Base-by-base conservation (phyloP, 2,797 vertebrate species). In the Pagetopsis macropterus region DNA sequence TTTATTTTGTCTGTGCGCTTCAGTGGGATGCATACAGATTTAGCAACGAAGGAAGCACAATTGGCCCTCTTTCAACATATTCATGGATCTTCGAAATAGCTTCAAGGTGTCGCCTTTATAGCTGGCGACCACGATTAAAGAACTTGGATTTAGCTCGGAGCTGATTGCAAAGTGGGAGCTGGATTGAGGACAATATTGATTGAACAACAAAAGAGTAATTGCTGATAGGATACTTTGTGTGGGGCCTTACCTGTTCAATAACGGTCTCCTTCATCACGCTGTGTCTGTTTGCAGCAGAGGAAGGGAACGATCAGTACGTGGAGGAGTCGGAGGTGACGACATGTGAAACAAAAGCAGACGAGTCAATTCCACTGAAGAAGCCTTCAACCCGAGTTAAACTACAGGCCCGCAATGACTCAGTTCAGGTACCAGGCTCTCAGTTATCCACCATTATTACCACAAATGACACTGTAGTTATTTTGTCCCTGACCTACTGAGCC, bases 311-410 rank as follows among this genome's bases (percentile, higher is more conserved):
- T 74, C 91, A 88, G 58, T 96, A 94, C 21, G 88, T 89, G 54
- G 96, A 97, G 86, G 96, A 97, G 83, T 96, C 96, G 19, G 97
- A 99, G 87, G 95, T 95, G 10, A 95, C 94, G 31, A 92, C 93
- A 48, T 95, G 95, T 60, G 95, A 96, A 87, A 88, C 93, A 58
- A 95, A 94, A 75, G 93, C 94, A 46, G 96, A 97, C 60, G 94
- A 97, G 74, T 95, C 96, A 5, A 92, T 96, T 65, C 95, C 96
- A 50, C 96, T 97, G 63, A 94, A 96, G 82, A 96, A 94, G 77
- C 95, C 94, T n/a, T 83, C 94, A 84, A 88, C 76, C 54, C 95
- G 94, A 60, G 94, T 94, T 58, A 96, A 94, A 81, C 85, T 95
- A 82, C 96, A 95, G 85, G 88, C 94, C 59, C 96, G 93, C 58